Base-by-base conservation (phyloP, 2,797 vertebrate genomes). In the Argentina silus region DNA sequence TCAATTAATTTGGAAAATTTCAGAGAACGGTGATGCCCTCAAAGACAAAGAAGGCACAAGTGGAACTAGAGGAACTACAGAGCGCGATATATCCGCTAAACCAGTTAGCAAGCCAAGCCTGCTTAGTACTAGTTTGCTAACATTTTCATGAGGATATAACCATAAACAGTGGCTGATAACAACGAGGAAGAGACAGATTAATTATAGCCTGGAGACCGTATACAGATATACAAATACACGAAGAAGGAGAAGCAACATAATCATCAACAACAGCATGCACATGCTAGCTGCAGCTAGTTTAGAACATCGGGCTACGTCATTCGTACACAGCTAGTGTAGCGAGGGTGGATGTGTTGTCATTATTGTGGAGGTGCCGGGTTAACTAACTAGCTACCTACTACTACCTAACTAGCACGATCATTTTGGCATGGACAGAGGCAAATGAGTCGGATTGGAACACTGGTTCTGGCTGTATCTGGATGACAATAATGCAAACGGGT, bases 21-120 rank as follows among this genome's bases (percentile, higher is more conserved):
- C 14, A 63, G 61, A 44, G n/a, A 61, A 61, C 4, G 5, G 57
- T 14, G 45, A 50, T 47, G 6, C 9, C 17, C 11, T 6, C n/a
- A 48, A 67, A 67, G 23, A 67, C 48, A 67, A 67, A 67, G 48
- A 19, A 45, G 47, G 19, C 64, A 21, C 19, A 17, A 21, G 47
- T 66, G 19, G 64, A 50, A 66, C 64, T 48, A 23, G 47, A 66
- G 45, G n/a, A 48, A 36, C 36, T 3, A 43, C 42, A n/a, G 8
- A 63, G 61, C 36, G 48, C 19, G 48, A 36, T 67, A 50, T 61
- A 42, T 61, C 2, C 21, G 59, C 23, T 60, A 36, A 36, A 9
- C 64, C 48, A 8, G 19, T 48, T 66, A 66, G 47, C 64, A 23
- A 50, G 23, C 47, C 59, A 61, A 61, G 27, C 59, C 15, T 27